Base-by-base conservation (phyloP, 2,888 invertebrate genomes). In the Galerucella pusilla region DNA sequence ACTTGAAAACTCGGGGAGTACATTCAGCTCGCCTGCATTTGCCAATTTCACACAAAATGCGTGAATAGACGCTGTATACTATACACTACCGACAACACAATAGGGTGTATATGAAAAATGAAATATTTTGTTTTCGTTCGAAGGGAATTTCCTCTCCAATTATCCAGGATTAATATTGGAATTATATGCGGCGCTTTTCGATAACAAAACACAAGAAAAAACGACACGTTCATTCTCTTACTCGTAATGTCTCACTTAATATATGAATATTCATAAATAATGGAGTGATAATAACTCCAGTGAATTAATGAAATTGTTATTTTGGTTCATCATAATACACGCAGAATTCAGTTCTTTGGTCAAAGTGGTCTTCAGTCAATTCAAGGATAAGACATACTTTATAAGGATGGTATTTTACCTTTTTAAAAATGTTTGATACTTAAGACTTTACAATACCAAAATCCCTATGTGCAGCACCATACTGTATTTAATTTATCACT, bases 11-110 rank as follows among this genome's bases (percentile, higher is more conserved):
- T 76, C 69, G 61, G 71, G 2, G 54, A 64, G 66, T 71, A 74
- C 68, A 63, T 74, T 75, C 75, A 75, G 64, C 61, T 71, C 68
- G 60, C 76, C 73, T 77, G 77, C 79, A 74, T 79, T 78, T 80
- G 79, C 80, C 78, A 79, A 82, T 80, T 83, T 83, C 83, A 84
- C 84, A 84, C 82, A 83, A 83, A 84, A 82, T 84, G 84, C 84
- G 85, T 85, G 82, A 85, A 83, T 82, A 80, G 77, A 80, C 79
- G 78, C 75, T 77, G 76, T 78, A 79, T 79, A 80, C 80, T 79
- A 83, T 83, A 81, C 80, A 82, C 80, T 76, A 71, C 49, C 81
- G 78, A 72, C 79, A 75, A 65, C 83, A 84, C 85, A 86, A 85
- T 83, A 80, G 80, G 77, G 73, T 77, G 76, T 82, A 79, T 81